Evolutionary conservation across 2,113 vertebrate species (phyloP).

Genomic region (Burhinus bistriatus): DNA sequence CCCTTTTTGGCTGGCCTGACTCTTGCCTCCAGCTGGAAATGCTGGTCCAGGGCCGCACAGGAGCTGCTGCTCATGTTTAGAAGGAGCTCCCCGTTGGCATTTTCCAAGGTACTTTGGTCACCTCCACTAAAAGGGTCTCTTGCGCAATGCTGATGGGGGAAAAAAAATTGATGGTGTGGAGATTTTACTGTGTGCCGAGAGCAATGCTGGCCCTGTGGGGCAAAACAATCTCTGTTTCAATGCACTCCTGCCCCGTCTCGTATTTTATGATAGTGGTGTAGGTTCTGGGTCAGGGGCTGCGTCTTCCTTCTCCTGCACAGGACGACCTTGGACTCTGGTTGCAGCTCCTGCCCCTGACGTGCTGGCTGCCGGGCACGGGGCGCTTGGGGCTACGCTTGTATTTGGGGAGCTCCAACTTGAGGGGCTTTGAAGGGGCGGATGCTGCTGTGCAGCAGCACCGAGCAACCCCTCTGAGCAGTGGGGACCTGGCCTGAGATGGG

Average conservation of each 20-base stretch:
- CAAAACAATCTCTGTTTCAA: background rate
- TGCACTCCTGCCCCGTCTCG: rapidly evolving
- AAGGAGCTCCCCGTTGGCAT: rapidly evolving
- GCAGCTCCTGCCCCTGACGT: background rate
- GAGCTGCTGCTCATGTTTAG: background rate
- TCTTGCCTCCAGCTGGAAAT: background rate
- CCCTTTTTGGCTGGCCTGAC: background rate
- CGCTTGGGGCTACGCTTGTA: background rate
- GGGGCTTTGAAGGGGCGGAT: background rate
- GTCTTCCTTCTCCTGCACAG: background rate
- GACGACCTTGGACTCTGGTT: background rate
- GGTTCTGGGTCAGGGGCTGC: background rate
- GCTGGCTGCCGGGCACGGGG: background rate
- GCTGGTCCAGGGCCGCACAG: rapidly evolving
- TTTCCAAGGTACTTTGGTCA: background rate
- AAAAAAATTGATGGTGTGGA: background rate
- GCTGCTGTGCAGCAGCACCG: background rate
- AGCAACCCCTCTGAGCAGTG: background rate
- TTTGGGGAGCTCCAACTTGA: background rate
- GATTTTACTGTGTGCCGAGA: background rate
- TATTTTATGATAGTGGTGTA: background rate
- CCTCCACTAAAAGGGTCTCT: background rate
- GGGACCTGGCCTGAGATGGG: rapidly evolving
- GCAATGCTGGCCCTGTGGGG: background rate
- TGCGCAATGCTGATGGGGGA: background rate